phyloP scores from a whole-genome alignment of 2,888 invertebrate species.

The Dryomyza anilis region DNA sequence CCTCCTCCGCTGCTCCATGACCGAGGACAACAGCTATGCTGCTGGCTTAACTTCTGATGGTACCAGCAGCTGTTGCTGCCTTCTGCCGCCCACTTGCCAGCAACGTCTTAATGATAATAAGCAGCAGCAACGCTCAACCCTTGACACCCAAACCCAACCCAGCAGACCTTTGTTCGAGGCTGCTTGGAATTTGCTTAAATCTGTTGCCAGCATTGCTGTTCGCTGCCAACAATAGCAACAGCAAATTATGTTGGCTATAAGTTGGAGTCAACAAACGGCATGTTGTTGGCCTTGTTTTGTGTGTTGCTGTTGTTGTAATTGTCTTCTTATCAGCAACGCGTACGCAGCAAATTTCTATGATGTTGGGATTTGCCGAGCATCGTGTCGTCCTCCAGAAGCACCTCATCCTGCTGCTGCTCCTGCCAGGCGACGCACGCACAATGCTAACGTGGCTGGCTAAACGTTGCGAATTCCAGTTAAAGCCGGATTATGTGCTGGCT shows the following conservation, averaged over 20 bases:
- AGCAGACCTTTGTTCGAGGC: not conserved
- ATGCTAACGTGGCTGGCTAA: conserved; percentile 17
- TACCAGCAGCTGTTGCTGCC: too few species aligned
- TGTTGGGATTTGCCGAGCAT: conserved; percentile 5
- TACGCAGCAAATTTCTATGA: conserved; percentile 5
- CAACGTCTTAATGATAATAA: not conserved
- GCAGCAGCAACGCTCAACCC: not conserved
- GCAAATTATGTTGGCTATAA: too few species aligned
- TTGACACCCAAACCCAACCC: too few species aligned
- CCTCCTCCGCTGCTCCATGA: not conserved
- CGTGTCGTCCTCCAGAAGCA: not conserved
- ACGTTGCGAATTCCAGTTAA: conserved; percentile 29
- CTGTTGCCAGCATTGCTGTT: not conserved
- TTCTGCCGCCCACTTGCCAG: not conserved
- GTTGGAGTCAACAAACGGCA: too few species aligned
- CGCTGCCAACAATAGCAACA: not conserved
- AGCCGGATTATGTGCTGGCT: conserved; percentile 29
- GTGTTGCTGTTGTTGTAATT: not conserved
- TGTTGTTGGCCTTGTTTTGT: not conserved
- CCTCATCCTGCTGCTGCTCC: not conserved
- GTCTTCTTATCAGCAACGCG: conserved; percentile 9
- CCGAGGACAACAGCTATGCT: not conserved
- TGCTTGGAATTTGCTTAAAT: conserved; percentile 2
- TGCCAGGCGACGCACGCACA: too few species aligned
- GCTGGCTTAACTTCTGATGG: conserved; percentile 17